A percentile compares a stretch with the other conserved stretches of the same genome.
Conservation (phyloP, 1,140 invertebrate genomes). For the Orius laevigatus region DNA sequence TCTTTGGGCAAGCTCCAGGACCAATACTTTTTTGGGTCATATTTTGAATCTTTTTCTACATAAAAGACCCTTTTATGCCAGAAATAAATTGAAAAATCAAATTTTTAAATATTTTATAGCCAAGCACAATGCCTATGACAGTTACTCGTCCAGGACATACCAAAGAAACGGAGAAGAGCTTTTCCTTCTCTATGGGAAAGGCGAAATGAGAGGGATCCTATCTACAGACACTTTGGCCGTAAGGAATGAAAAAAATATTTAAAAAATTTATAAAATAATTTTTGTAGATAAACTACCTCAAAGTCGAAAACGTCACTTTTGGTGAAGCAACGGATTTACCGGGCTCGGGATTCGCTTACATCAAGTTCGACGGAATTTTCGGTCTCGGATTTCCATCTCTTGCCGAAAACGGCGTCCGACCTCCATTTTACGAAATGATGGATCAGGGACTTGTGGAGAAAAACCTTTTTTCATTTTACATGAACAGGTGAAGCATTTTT, state of each 20-base stretch:
- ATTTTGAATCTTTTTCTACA: too few species aligned
- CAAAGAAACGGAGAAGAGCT: background rate
- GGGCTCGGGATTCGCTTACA: constrained; percentile 32
- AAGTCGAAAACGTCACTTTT: constrained; percentile 40
- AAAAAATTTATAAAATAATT: constrained; percentile 7
- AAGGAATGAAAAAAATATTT: background rate
- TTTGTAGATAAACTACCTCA: constrained; percentile 28
- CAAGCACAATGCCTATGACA: background rate
- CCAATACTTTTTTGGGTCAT: too few species aligned
- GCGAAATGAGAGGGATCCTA: constrained; percentile 1
- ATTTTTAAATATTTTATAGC: background rate
- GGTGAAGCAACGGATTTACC: constrained; percentile 43
- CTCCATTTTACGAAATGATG: constrained; percentile 48
- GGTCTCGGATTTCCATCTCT: constrained; percentile 41
- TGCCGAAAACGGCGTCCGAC: constrained; percentile 35
- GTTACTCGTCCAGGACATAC: background rate
- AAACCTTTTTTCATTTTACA: constrained; percentile 47
- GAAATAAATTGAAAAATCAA: too few species aligned
- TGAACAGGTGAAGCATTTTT: constrained; percentile 28
- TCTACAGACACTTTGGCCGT: constrained; percentile 9
- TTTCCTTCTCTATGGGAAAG: constrained; percentile 7
- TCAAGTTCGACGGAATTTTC: constrained; percentile 46
- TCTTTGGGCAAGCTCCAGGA: too few species aligned
- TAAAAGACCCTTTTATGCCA: too few species aligned
- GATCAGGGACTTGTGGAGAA: constrained; percentile 33